A percentile compares a stretch with the other conserved stretches of the same genome.
phyloP scores from a whole-genome alignment of 2,113 vertebrate species.

The Etheostoma cragini region DNA sequence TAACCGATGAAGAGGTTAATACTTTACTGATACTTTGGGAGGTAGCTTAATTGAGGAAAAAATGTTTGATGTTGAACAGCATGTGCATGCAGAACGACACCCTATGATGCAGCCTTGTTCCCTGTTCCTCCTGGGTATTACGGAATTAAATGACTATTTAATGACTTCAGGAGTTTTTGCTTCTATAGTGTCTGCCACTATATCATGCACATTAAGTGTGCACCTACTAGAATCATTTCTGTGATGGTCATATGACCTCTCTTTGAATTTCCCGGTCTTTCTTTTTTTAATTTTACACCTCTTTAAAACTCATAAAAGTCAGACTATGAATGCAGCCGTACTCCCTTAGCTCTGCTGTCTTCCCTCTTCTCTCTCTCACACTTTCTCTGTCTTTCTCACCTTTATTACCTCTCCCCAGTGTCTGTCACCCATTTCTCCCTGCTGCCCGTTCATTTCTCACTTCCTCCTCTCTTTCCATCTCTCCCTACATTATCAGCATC shows the following conservation, averaged over 20 bases:
- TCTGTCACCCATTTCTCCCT: conserved; percentile 14
- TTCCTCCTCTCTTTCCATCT: conserved; percentile 18
- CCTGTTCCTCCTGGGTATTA: background rate
- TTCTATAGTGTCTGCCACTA: background rate
- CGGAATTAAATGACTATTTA: background rate
- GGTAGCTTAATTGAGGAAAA: background rate
- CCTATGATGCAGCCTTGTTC: background rate
- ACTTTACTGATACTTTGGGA: background rate
- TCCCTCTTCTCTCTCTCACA: background rate
- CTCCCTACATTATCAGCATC: conserved; percentile 30
- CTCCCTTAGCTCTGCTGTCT: background rate
- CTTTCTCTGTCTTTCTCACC: background rate
- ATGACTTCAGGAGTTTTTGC: background rate
- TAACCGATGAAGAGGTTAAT: conserved; percentile 21
- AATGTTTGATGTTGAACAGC: background rate
- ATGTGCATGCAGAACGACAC: too few species aligned
- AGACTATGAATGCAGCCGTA: conserved; percentile 4
- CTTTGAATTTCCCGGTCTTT: conserved; percentile 1
- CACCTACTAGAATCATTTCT: background rate
- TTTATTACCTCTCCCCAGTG: background rate
- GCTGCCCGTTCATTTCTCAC: conserved; percentile 25
- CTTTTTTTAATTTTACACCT: background rate
- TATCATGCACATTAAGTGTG: background rate
- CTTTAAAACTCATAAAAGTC: conserved; percentile 43
- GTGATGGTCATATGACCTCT: background rate